These are phyloP conservation scores for Xiphophorus maculatus DNA, from an alignment of 2,113 vertebrate genomes.

Conservation along the genomic window DNA sequence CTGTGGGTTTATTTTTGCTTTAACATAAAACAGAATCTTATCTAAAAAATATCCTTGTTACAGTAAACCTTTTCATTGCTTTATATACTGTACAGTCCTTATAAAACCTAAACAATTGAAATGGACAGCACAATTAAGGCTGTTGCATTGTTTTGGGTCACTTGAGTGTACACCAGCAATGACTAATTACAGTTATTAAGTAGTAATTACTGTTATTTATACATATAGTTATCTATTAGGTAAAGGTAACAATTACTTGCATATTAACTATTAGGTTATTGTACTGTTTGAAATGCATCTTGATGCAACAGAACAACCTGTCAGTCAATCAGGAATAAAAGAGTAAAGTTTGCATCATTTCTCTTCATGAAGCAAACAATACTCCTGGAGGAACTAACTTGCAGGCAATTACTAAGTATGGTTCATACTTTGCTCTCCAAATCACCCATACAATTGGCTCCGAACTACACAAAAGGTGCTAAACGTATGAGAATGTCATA, in stretches of 20 bases:
- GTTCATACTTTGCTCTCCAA: constrained; percentile 1
- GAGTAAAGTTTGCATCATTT: neutral
- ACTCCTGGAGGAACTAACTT: constrained; percentile 13
- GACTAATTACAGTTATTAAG: neutral
- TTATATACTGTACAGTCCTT: constrained; percentile 2
- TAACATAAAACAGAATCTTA: constrained; percentile 30
- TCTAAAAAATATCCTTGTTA: constrained; percentile 37
- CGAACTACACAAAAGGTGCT: constrained; percentile 34
- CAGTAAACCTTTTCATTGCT: constrained; percentile 29
- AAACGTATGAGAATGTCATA: constrained; percentile 20
- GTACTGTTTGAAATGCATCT: constrained; percentile 65
- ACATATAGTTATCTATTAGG: too few relatives aligned
- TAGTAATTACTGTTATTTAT: neutral
- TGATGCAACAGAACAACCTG: constrained; percentile 48
- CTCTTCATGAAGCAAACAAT: too few relatives aligned
- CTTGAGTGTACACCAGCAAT: neutral
- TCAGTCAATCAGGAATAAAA: constrained; percentile 14
- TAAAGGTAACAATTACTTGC: too few relatives aligned
- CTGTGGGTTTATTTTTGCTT: constrained; percentile 17
- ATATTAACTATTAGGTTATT: neutral
- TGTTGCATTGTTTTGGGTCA: neutral
- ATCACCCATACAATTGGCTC: constrained; percentile 9
- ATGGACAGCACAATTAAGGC: too few relatives aligned
- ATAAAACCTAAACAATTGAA: neutral
- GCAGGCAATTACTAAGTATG: constrained; percentile 9